Base-by-base conservation (phyloP, 2,113 vertebrate genomes). In the Isichthys henryi region DNA sequence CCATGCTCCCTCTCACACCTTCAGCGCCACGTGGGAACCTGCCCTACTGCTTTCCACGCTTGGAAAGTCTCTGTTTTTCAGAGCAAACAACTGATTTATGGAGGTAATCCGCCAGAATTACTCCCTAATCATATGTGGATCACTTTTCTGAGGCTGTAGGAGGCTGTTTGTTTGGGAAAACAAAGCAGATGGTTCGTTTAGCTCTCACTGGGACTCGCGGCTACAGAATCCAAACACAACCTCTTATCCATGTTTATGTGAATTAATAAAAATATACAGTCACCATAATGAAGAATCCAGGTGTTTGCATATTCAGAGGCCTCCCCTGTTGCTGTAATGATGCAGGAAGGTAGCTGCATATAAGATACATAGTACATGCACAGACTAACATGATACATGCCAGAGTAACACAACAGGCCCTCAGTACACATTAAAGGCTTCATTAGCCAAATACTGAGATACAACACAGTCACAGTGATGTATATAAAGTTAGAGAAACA, bases 251-350 rank as follows among this genome's bases (percentile, higher is more conserved):
- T 7, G 35, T 80, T 80, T 43, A 80, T 80, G 39, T 80, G 35
- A 80, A 80, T 80, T 80, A 80, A 80, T 80, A 80, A 80, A 80
- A 80, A 80, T 80, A 80, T 80, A 80, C 74, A 80, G 74, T 80
- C 35, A 80, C 35, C 35, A 43, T 43, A 80, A 80, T 80, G 74
- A 43, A 80, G 74, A 43, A 80, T 35, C 31, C 74, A 77, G 74
- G 74, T 77, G 74, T 77, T 2, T 19, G 35, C 15, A 43, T 77
- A 39, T 77, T 77, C 74, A 77, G 74, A 77, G 5, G 13, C 74
- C 1, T 77, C 70, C 35, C 35, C 74, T 77, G 31, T 43, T 43
- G 74, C 74, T 43, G 5, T 80, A 43, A 80, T 7, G 17, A 39
- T 80, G 13, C 17, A 19, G 74, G 31, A 39, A 43, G 74, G 31